Percentiles rank a stretch among this genome's conserved stretches.
Evolutionary conservation across 2,113 vertebrate genomes (phyloP).

Genomic region (Boulengeromyrus knoepffleri): DNA sequence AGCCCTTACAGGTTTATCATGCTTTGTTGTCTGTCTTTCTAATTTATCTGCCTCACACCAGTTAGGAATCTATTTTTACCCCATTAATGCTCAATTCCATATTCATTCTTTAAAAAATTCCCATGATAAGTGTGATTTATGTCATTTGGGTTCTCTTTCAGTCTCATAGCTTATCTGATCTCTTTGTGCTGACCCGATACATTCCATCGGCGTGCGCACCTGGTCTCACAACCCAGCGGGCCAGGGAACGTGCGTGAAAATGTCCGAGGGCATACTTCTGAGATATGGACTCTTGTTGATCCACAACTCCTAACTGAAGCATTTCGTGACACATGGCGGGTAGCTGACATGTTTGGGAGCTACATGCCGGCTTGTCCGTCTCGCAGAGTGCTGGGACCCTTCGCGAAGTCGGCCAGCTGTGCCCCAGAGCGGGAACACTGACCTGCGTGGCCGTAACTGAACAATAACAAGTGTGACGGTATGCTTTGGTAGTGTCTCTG

Average conservation of each 20-base stretch:
- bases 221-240: not conserved
- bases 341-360: constrained; percentile 8
- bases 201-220: not conserved
- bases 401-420: not conserved
- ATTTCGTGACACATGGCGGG: not conserved
- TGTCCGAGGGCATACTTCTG: not conserved
- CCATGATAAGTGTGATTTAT: not conserved
- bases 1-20: not conserved
- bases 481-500: not conserved
- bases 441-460: not conserved
- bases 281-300: constrained; percentile 4
- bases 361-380: not conserved
- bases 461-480: not conserved
- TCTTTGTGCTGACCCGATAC: not conserved
- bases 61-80: not conserved
- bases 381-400: not conserved
- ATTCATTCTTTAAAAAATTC: not conserved
- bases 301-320: not conserved
- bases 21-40: not conserved
- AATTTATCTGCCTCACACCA: not conserved
- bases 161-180: not conserved
- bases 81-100: not conserved
- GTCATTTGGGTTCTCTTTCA: not conserved
- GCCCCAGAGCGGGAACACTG: not conserved
- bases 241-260: not conserved